Base-by-base conservation (phyloP, 92 coral and sea anemone species). In the Phymanthus crucifer region DNA sequence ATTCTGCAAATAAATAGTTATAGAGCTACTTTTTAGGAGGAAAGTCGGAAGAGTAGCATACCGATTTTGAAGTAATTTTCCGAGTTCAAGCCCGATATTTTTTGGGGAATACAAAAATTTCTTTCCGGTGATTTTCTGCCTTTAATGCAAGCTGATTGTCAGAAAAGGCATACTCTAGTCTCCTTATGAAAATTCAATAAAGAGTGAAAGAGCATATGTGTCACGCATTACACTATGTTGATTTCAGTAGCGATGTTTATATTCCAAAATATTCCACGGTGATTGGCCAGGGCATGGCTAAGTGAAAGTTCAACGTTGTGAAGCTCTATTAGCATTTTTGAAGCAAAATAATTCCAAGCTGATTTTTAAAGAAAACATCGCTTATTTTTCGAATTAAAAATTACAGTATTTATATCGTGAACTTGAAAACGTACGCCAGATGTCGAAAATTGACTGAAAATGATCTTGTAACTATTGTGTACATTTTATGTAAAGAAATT, bases 301-400 rank as follows among this genome's bases (percentile, higher is more conserved):
- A 77, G 45, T 40, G 81, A 77, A 77, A 64, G 72, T 50, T 73
- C 58, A 40, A 74, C 69, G 36, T 56, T 77, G n/a, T 77, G 36
- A 37, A 37, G 33, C 40, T 40, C 50, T 31, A 77, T 77, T 77
- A 77, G 72, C 72, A 77, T 77, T 77, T 75, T 77, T 64, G 58
- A 24, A 61, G 10, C 27, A 61, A 23, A 29, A 58, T 24, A 34
- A 50, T 77, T 36, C 21, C 21, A 35, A 36, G 32, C 75, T 40
- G 23, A 71, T 35, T 35, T 32, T 14, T 13, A 70, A 34, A 21
- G 74, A 70, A 32, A 32, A 21, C 27, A 33, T 26, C 17, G 27
- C 32, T 1, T 38, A 1, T 71, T 71, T 36, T 38, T 12, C 0
- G 10, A 21, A 38, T 21, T 19, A 8, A 43, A 43, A 43, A 11